Percentiles rank a stretch among this genome's conserved stretches.
Conservation (phyloP, 1,140 invertebrate genomes). For the Pristionchus pacificus region DNA sequence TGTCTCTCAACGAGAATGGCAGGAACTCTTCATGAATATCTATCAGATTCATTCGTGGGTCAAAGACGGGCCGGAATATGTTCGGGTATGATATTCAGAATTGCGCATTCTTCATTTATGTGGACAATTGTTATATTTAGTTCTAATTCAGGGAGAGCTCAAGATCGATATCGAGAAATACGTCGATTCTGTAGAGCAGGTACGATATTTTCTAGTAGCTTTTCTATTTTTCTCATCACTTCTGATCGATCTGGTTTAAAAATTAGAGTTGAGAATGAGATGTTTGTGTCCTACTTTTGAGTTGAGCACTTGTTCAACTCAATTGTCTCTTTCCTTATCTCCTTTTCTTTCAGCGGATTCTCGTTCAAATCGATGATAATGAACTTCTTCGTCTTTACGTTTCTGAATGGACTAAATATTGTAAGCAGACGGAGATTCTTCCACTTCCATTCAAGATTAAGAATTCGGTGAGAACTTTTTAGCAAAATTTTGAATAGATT, state of each 20-base stretch:
- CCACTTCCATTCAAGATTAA: slow-evolving; percentile 25
- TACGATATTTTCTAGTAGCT: background rate
- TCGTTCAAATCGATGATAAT: slow-evolving; percentile 4
- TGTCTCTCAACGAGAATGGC: slow-evolving; percentile 29
- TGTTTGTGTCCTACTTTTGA: too few species aligned
- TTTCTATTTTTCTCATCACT: background rate
- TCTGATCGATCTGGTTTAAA: too few species aligned
- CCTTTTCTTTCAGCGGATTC: slow-evolving; percentile 19
- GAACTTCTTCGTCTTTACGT: slow-evolving; percentile 19
- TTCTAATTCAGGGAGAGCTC: slow-evolving; percentile 16
- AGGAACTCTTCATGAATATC: slow-evolving; percentile 30
- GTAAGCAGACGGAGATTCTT: slow-evolving; percentile 12
- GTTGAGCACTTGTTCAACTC: too few species aligned
- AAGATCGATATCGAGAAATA: slow-evolving; percentile 21
- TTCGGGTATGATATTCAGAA: too few species aligned
- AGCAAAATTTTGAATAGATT: background rate
- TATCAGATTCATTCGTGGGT: slow-evolving; percentile 32
- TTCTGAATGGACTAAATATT: slow-evolving; percentile 17
- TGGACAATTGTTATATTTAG: too few species aligned
- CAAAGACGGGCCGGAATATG: slow-evolving; percentile 14
- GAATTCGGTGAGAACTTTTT: slow-evolving; percentile 18
- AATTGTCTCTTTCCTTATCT: too few species aligned
- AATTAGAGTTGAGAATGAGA: too few species aligned
- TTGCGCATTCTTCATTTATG: too few species aligned
- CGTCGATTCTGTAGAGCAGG: slow-evolving; percentile 16